Evolutionary conservation across 2,888 invertebrate species (phyloP), one percentile per base, ranked within the genome.

Genomic region (Stenodema calcarata): DNA sequence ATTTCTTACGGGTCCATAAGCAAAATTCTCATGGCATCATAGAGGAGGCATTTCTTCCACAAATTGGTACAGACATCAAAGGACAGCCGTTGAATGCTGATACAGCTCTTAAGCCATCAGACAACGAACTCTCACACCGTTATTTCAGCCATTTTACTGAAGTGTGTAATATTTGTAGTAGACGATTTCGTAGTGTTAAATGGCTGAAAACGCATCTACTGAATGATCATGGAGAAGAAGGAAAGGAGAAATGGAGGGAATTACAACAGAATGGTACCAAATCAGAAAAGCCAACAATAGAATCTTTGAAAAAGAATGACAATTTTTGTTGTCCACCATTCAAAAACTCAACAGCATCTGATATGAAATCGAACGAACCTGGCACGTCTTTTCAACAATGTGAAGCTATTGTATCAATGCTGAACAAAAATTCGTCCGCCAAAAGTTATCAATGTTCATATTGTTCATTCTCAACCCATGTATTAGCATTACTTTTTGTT

Each of bases 21-120:
- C 97, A 98, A 91, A 99, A 99, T 91, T 98, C 98, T 44, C 99
- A 99, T 91, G 99, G 99, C 23, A 97, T 99, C 87, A 95, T 96
- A 16, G 97, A 97, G 88, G 97, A 97, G 86, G 95, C 95, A 0
- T 93, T 89, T 76, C 82, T 89, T 7, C 88, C 88, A 27, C 89
- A 89, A 81, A 85, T 89, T n/a, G 88, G 89, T n/a, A 42, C 87
- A 28, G 87, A 88, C n/a, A 75, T 88, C 16, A 88, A 88, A 84
- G 87, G 87, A 78, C 88, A 86, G 76, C 75, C 86, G 18, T 82
- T 88, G n/a, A 88, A 87, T 78, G 30, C 88, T 23, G 88, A 88
- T 50, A 78, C 86, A 78, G 86, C 89, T 69, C 90, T 93, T 42
- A 93, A 93, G 89, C 92, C 93, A 0, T 92, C 92, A 44, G 93